Evolutionary conservation across 2,113 vertebrate species (phyloP).

Genomic region (Scomber japonicus): DNA sequence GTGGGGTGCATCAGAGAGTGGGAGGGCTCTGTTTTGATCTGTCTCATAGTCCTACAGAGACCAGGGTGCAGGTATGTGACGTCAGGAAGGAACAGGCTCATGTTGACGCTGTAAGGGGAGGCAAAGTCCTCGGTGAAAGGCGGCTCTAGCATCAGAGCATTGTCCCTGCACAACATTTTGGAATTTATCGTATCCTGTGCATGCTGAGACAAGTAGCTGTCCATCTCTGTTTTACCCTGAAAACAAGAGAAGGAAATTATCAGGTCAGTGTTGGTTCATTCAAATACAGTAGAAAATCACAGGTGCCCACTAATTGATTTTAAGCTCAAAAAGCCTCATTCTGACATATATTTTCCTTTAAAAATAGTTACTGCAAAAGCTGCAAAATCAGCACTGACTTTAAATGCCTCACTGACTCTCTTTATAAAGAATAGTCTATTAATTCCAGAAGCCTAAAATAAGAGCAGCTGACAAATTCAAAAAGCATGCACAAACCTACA

Average conservation of each 20-base stretch:
- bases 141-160: constrained; percentile 89
- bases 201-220: constrained; percentile 90
- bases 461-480: not conserved
- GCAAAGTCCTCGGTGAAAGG: constrained; percentile 90
- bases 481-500: not conserved
- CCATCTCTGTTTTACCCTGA: constrained; percentile 94
- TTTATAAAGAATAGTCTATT: too few relatives aligned
- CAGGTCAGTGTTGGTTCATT: not conserved
- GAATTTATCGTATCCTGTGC: constrained; percentile 84
- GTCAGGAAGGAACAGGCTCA: constrained; percentile 94
- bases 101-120: constrained; percentile 95
- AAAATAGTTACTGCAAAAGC: not conserved
- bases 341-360: not conserved
- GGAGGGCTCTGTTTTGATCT: constrained; percentile 91
- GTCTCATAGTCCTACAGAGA: constrained; percentile 90
- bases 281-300: not conserved
- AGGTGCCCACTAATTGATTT: not conserved
- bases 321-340: not conserved
- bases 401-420: constrained; percentile 13
- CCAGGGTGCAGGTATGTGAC: constrained; percentile 92
- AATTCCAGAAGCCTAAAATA: too few relatives aligned
- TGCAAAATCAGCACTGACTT: constrained; percentile 8
- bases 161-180: constrained; percentile 91
- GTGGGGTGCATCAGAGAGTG: constrained; percentile 88
- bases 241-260: constrained; percentile 49